Evolutionary conservation across 2,797 vertebrate genomes (phyloP), one percentile per base, ranked within the genome.

Genomic region (Eptatretus atami): DNA sequence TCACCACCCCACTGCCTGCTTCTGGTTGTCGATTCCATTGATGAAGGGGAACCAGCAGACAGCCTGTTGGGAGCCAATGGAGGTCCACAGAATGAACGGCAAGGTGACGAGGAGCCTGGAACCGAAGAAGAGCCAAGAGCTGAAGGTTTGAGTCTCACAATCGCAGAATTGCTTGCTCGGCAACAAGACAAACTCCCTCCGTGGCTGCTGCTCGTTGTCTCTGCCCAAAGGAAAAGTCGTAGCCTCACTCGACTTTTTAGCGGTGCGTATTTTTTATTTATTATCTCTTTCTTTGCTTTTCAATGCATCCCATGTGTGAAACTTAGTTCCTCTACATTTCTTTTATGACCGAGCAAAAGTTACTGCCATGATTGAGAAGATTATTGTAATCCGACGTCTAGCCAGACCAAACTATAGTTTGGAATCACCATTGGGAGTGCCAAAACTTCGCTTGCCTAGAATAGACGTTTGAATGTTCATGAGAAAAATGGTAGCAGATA

Each of bases 171-270:
- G 67, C 73, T 98, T 69, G 86, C 88, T 67, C 76, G 76, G 65
- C 88, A 96, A 69, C 86, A 92, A 1, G 83, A 98, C 69, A 84
- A 87, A 73, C 82, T 98, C 66, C 92, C 92, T 12, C 83, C 92
- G 0, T 96, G 92, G 92, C 76, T 98, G 53, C 76, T 98, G 11
- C 86, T 98, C 31, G 74, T 98, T 70, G 93, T 86, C 71, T 96
- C 90, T 1, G 83, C 86, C 11, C 79, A 88, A 9, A 78, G 86
- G 2, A 90, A 98, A 74, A 98, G 92, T 71, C 94, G 88, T 74
- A 79, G 82, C 69, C 82, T 95, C 66, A 95, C 86, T 66, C 92
- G 92, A 72, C 82, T 93, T 71, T 98, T 98, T 74, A 88, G 86
- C 71, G 88, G 92, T 82, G 71, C 53, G 66, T n/a, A 52, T 9